Evolutionary conservation across 2,888 invertebrate species (phyloP).

Genomic region (Nephrocerus scutellatus): DNA sequence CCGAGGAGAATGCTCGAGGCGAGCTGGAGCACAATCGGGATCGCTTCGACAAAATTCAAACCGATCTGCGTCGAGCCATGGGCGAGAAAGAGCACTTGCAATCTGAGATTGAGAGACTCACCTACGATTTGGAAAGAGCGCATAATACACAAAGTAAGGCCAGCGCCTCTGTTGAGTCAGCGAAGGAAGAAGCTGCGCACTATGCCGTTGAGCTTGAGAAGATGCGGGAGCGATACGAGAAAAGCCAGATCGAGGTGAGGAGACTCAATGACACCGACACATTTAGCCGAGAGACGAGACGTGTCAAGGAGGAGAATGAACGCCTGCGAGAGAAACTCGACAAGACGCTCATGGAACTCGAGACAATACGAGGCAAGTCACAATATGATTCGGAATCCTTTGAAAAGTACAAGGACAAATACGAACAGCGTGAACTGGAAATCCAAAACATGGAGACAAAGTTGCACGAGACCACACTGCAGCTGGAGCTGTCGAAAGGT

Average conservation of each 20-base stretch:
- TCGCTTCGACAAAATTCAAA: constrained; percentile 79
- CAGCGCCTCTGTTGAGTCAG: constrained; percentile 77
- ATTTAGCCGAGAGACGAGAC: constrained; percentile 70
- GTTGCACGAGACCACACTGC: constrained; percentile 72
- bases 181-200: constrained; percentile 81
- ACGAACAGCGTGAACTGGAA: constrained; percentile 67
- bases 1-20: constrained; percentile 85
- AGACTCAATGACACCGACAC: constrained; percentile 76
- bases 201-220: constrained; percentile 83
- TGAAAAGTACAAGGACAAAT: constrained; percentile 69
- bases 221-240: constrained; percentile 84
- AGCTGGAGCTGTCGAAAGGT: constrained; percentile 70
- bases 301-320: constrained; percentile 75
- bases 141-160: constrained; percentile 81
- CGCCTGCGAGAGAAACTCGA: constrained; percentile 71
- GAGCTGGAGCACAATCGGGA: constrained; percentile 84
- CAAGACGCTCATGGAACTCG: constrained; percentile 72
- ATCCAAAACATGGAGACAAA: constrained; percentile 69
- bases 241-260: constrained; percentile 72
- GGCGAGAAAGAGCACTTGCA: constrained; percentile 80
- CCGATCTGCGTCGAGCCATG: constrained; percentile 73
- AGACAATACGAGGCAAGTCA: constrained; percentile 72
- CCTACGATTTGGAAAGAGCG: constrained; percentile 79
- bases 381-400: constrained; percentile 67
- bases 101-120: constrained; percentile 74